These are phyloP conservation scores for Ctenicera cuprea DNA, from an alignment of 2,888 invertebrate species.

Conservation along the genomic window DNA sequence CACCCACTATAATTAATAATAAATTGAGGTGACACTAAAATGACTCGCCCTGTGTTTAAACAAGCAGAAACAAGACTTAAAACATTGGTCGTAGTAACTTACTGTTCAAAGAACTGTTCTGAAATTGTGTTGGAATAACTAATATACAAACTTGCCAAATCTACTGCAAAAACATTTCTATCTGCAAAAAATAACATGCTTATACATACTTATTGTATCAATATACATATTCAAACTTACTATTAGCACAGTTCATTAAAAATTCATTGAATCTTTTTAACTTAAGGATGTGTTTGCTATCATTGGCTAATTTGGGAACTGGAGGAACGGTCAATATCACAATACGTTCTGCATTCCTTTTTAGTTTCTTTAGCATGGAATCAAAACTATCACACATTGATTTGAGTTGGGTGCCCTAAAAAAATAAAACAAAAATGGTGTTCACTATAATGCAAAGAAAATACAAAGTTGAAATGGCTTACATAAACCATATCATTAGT, in stretches of 20 bases:
- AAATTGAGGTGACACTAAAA: too few relatives aligned
- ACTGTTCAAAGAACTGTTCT: slow-evolving; percentile 39
- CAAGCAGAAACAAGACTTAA: too few relatives aligned
- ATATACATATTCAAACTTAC: too few relatives aligned
- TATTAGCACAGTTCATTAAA: slow-evolving; percentile 10
- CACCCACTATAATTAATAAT: too few relatives aligned
- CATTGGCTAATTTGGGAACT: slow-evolving; percentile 30
- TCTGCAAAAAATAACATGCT: slow-evolving; percentile 9
- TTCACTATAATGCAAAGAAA: too few relatives aligned
- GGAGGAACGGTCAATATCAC: slow-evolving; percentile 49
- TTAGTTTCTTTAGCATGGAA: slow-evolving; percentile 34
- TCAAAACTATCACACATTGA: slow-evolving; percentile 22
- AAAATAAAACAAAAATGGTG: too few relatives aligned
- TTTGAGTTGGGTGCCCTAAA: slow-evolving; percentile 17
- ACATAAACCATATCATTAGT: too few relatives aligned
- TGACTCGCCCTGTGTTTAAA: too few relatives aligned
- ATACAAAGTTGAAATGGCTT: too few relatives aligned
- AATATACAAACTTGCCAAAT: slow-evolving; percentile 39
- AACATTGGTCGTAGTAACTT: slow-evolving; percentile 6
- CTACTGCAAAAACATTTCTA: slow-evolving; percentile 29
- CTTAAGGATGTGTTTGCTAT: not conserved
- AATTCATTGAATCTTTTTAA: slow-evolving; percentile 36
- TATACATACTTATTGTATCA: too few relatives aligned
- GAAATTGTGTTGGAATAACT: slow-evolving; percentile 38
- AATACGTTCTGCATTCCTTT: slow-evolving; percentile 15